Evolutionary conservation across 2,888 invertebrate genomes (phyloP), one percentile per base, ranked within the genome.

Genomic region (Himalopsyche tibetana): DNA sequence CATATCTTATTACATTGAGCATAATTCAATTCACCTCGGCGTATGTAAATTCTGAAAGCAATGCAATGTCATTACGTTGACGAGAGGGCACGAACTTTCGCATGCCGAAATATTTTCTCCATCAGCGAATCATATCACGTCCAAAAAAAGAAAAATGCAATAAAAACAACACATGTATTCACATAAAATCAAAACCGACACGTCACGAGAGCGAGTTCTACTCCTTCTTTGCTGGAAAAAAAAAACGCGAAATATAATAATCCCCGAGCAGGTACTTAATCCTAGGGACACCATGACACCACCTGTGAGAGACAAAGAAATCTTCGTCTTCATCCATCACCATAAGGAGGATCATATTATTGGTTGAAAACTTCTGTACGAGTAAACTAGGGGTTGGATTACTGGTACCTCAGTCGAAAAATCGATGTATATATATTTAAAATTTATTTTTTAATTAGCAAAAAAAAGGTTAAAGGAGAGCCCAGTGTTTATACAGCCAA

Each of bases 161-260:
- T 74, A 74, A 74, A 74, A 74, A 74, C 74, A 74, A 74, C 74
- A 74, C 74, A 74, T 74, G 74, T 74, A 74, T 74, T 74, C 74
- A 36, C 74, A 74, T 74, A 74, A 36, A 74, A 74, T 74, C 74
- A 74, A 74, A 74, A 28, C 74, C 36, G 74, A 74, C 74, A 74
- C 74, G 74, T 74, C 74, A 74, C 74, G 38, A 38, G 74, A 28
- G 38, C 15, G 74, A 74, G 1, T 74, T 36, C 38, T 11, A 38
- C 36, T 74, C 9, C 6, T 69, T 36, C 36, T 74, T 74, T 74
- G 38, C 28, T 15, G 15, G 38, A 8, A 45, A 74, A 74, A 74
- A 69, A 63, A 63, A 63, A 63, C 63, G 63, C 19, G 63, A 63
- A 63, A 19, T 12, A 74, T 36, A 74, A 74, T 74, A 74, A 74